These are phyloP conservation scores for Drosophila buzzatii DNA, from an alignment of 2,888 invertebrate species.

Conservation along the genomic window DNA sequence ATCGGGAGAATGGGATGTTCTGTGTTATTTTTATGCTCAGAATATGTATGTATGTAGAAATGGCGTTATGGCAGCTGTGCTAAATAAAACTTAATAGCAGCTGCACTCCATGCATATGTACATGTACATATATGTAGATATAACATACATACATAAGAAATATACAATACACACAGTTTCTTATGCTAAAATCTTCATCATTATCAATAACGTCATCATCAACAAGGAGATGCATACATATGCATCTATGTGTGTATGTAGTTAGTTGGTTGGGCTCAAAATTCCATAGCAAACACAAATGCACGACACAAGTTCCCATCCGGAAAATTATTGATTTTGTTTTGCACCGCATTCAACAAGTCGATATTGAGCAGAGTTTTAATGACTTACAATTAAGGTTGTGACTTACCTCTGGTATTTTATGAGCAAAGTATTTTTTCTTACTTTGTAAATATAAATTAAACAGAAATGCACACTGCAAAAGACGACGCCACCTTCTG, in stretches of 20 bases:
- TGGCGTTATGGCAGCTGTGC: conserved; percentile 57
- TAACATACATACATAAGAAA: not conserved
- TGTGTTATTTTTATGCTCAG: conserved; percentile 68
- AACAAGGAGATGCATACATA: conserved; percentile 27
- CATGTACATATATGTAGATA: not conserved
- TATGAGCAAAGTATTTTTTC: conserved; percentile 4
- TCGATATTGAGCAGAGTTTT: not conserved
- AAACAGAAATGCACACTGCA: conserved; percentile 17
- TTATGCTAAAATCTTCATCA: conserved; percentile 30
- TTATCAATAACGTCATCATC: conserved; percentile 26
- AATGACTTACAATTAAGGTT: not conserved
- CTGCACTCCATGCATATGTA: conserved; percentile 58
- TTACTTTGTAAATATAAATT: not conserved
- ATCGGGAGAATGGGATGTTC: conserved; percentile 28
- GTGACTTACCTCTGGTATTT: conserved; percentile 39
- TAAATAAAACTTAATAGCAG: conserved; percentile 62
- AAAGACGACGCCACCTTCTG: conserved; percentile 53
- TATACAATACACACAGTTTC: conserved; percentile 18
- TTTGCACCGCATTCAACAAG: conserved; percentile 36
- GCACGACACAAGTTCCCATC: conserved; percentile 22
- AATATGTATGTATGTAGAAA: conserved; percentile 4
- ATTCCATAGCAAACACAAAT: conserved; percentile 64
- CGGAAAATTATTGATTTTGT: conserved; percentile 52
- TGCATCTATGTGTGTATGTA: not conserved
- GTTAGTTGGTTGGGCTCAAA: conserved; percentile 37